Evolutionary conservation across 2,888 invertebrate genomes (phyloP), one percentile per base, ranked within the genome.

Genomic region (Seira ritae): DNA sequence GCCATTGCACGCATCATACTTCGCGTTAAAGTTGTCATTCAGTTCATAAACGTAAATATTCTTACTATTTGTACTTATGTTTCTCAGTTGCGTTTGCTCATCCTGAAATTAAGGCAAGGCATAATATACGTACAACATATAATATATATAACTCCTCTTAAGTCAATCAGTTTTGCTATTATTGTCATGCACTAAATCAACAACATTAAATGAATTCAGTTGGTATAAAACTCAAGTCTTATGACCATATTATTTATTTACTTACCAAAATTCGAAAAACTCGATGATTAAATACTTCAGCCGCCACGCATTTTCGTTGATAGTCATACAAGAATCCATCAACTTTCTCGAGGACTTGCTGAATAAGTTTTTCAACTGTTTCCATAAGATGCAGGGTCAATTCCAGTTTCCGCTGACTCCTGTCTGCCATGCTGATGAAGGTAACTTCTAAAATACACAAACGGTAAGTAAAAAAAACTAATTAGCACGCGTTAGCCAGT

Each of bases 401-500:
- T 72, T 92, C 91, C 84, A 92, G 92, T 80, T 91, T 91, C 0
- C 91, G 91, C 17, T 92, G 91, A 19, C 91, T 91, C 24, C 88
- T 89, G 62, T 90, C 90, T 78, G 90, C 91, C 42, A 91, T 91
- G 46, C 92, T 91, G 79, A 93, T 91, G 88, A 92, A 92, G 20
- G 92, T 92, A 24, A 93, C 91, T 89, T 91, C 93, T 92, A 87
- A n/a, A 50, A 90, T 94, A 94, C 93, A 94, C 94, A 89, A 94
- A 94, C 23, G 94, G 94, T 88, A 94, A 94, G 89, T n/a, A n/a
- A n/a, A n/a, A n/a, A n/a, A n/a, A n/a, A n/a, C n/a, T n/a, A n/a
- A n/a, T n/a, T n/a, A 92, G 89, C 94, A 94, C 22, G 93, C n/a
- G n/a, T n/a, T n/a, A n/a, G n/a, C n/a, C n/a, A n/a, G n/a, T n/a